Base-by-base conservation (phyloP, 2,797 vertebrate genomes). In the Psittacula echo region DNA sequence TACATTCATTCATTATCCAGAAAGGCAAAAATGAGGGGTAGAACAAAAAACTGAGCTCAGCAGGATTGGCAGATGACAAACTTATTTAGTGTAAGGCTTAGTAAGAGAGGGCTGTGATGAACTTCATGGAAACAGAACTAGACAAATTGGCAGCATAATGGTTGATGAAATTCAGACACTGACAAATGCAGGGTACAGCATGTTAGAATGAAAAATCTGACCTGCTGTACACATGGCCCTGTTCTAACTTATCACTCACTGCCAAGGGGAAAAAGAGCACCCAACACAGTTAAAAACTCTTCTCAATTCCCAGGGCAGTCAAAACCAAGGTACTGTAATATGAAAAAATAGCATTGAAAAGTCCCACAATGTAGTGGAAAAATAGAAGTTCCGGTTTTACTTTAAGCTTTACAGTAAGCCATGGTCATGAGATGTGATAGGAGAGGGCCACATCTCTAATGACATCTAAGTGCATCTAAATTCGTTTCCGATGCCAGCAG, bases 41-140 rank as follows among this genome's bases (percentile, higher is more conserved):
- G 87, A 58, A 95, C 34, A 75, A 78, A 91, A 93, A 77, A 71
- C 85, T 23, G 10, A 93, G 62, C 62, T 92, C 91, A 91, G 89
- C 79, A 90, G 77, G 54, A 95, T 93, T 91, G 93, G 54, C 54
- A 88, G 79, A 73, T 95, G 90, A 89, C 89, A 94, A 71, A 87
- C 91, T 93, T 90, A 84, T 90, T 96, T 90, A 79, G 67, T 27
- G 39, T 48, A 85, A 84, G 51, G 70, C 80, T 79, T 72, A 60
- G 42, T 74, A 30, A 71, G 89, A 87, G 51, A 84, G 71, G 60
- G 67, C 70, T 91, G 60, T 85, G 87, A 78, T 92, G 74, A 88
- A 88, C 87, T 94, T 94, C 29, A 29, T 30, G 32, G 77, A 85
- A 94, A 90, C 67, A 79, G 64, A 79, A 88, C 32, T 19, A 61